Base-by-base conservation (phyloP, 2,888 invertebrate genomes). In the Limnephilus rhombicus region DNA sequence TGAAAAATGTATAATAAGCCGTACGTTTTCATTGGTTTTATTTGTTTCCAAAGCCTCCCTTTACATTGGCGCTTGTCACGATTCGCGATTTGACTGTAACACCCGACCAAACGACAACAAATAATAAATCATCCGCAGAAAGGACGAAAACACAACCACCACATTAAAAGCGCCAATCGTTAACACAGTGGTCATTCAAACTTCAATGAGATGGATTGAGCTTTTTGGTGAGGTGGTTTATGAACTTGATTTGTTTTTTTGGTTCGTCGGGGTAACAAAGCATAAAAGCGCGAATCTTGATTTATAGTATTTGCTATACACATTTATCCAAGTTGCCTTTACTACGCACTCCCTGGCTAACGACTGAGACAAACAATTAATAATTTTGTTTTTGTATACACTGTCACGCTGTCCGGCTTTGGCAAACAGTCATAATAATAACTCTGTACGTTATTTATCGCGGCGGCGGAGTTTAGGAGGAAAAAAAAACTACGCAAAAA, bases 291-390 rank as follows among this genome's bases (percentile, higher is more conserved):
- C 88, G 91, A 85, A 92, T 91, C 94, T 95, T 96, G 96, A 96
- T 96, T 96, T 96, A 96, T 96, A 96, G 95, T 96, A 95, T 96
- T 96, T 96, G 96, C 96, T 95, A 95, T 96, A 95, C 95, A 96
- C 95, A 96, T 96, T 96, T 96, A 96, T 96, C 31, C 45, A 81
- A 87, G 49, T 91, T 83, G 24, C 68, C 90, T 49, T n/a, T 45
- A n/a, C 31, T 45, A 88, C 88, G 88, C 88, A 88, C 88, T 88
- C 53, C 37, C 68, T 31, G 88, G 86, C 86, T 80, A 91, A 87
- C 81, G 91, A 91, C 87, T 80, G 88, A 87, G 87, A 91, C 87
- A 91, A 91, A 93, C 91, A 93, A 93, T 93, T 93, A 93, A 93
- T 93, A 93, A 93, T 92, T 93, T 92, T 92, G 90, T 91, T 92